Percentiles rank a stretch among this genome's conserved stretches.
These are phyloP conservation scores for Lasioglossum pauxillum DNA, from an alignment of 2,888 invertebrate genomes.

Conservation along the genomic window DNA sequence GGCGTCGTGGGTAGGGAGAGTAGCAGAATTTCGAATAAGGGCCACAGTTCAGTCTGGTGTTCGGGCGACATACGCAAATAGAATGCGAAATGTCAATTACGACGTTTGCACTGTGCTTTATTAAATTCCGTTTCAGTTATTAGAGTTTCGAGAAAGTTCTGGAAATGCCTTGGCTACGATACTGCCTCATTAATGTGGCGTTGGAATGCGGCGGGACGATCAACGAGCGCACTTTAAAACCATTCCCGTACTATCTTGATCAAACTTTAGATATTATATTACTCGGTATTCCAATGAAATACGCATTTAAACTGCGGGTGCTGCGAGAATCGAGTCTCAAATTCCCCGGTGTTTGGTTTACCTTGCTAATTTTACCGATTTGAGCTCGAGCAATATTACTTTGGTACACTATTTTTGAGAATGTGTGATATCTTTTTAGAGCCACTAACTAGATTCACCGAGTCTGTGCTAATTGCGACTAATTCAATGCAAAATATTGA, in stretches of 20 bases:
- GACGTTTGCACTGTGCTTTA: conserved; percentile 48
- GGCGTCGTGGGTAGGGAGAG: background rate
- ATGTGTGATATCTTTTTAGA: background rate
- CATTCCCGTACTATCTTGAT: conserved; percentile 36
- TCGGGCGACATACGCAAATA: conserved; percentile 61
- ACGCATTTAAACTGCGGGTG: conserved; percentile 7
- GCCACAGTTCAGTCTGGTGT: conserved; percentile 39
- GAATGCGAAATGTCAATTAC: conserved; percentile 72
- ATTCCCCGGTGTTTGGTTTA: background rate
- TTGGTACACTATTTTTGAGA: background rate
- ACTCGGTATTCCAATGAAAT: conserved; percentile 19
- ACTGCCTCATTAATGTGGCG: conserved; percentile 45
- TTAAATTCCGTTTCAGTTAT: conserved; percentile 60
- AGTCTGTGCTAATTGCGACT: too few relatives aligned
- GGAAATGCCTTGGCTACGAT: conserved; percentile 49
- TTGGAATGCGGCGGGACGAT: conserved; percentile 35
- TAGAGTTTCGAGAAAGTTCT: conserved; percentile 53
- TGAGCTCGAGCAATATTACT: background rate
- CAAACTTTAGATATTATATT: conserved; percentile 42
- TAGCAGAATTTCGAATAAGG: conserved; percentile 37
- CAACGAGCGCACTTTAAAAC: conserved; percentile 43
- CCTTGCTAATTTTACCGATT: background rate
- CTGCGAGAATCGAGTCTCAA: background rate
- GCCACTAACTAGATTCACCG: too few relatives aligned
- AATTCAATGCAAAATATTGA: too few relatives aligned